Conservation (phyloP, 1,140 invertebrate genomes). For the Thaumatotibia leucotreta region DNA sequence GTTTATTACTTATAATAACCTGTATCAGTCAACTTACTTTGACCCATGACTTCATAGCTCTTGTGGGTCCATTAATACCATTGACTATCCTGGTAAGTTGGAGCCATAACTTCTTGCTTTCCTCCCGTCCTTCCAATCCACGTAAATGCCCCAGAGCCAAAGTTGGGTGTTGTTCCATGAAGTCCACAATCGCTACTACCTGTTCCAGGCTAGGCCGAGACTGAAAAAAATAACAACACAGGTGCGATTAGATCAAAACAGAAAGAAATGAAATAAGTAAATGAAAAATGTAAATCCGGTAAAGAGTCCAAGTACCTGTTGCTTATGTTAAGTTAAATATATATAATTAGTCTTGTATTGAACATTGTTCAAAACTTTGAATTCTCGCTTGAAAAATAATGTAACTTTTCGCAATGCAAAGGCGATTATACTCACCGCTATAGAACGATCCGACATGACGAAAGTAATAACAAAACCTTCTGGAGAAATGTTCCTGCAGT, state of each 20-base stretch:
- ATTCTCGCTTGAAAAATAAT: constrained; percentile 26
- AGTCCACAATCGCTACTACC: constrained; percentile 60
- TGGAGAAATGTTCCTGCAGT: not conserved
- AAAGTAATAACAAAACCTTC: not conserved
- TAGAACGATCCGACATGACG: constrained; percentile 53
- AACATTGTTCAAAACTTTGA: constrained; percentile 25
- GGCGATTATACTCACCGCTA: constrained; percentile 47
- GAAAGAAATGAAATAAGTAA: constrained; percentile 10
- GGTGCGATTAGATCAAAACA: not conserved
- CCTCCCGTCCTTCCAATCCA: constrained; percentile 55
- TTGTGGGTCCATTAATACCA: constrained; percentile 50
- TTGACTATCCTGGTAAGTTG: constrained; percentile 54
- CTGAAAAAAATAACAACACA: constrained; percentile 34
- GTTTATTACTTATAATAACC: not conserved
- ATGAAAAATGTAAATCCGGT: constrained; percentile 9
- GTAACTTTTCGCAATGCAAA: not conserved
- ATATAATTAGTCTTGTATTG: not conserved
- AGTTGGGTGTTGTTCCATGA: constrained; percentile 62
- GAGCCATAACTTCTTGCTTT: constrained; percentile 64
- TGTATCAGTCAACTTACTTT: constrained; percentile 36
- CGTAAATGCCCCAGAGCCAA: constrained; percentile 53
- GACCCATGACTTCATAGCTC: constrained; percentile 65
- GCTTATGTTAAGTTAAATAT: not conserved
- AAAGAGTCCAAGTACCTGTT: not conserved
- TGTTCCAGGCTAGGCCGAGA: constrained; percentile 62